Percentiles rank a stretch among this genome's conserved stretches.
Conservation (phyloP, 2,888 invertebrate genomes). For the Drosophila rubida region DNA sequence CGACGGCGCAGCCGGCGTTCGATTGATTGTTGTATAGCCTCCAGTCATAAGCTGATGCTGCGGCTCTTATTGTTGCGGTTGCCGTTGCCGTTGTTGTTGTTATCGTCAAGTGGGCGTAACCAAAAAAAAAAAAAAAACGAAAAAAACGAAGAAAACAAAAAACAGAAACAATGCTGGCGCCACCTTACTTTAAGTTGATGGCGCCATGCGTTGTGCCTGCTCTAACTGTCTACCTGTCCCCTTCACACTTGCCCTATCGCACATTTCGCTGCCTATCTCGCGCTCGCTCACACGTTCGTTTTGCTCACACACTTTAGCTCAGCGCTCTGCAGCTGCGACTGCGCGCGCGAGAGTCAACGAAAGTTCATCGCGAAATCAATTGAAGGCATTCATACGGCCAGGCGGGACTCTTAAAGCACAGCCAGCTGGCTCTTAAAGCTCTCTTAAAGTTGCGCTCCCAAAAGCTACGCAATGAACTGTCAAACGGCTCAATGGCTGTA, state of each 20-base stretch:
- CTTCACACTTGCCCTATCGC: slow-evolving; percentile 23
- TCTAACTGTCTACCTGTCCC: slow-evolving; percentile 52
- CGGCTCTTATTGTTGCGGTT: slow-evolving; percentile 24
- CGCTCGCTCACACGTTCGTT: background rate
- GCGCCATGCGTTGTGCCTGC: slow-evolving; percentile 70
- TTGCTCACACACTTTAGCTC: background rate
- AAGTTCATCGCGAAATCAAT: slow-evolving; percentile 62
- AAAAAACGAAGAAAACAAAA: slow-evolving; percentile 24
- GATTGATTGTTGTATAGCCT: slow-evolving; percentile 57
- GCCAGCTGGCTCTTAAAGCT: slow-evolving; percentile 13
- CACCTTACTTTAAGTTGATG: slow-evolving; percentile 79
- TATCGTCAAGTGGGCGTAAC: slow-evolving; percentile 81
- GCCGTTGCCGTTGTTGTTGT: slow-evolving; percentile 25
- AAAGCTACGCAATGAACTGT: slow-evolving; percentile 27
- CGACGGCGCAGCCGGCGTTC: slow-evolving; percentile 56
- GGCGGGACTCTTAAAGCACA: slow-evolving; percentile 17
- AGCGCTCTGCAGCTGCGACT: slow-evolving; percentile 47
- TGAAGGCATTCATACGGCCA: slow-evolving; percentile 43
- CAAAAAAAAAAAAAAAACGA: slow-evolving; percentile 56
- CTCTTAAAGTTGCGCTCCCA: slow-evolving; percentile 29
- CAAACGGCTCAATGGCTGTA: slow-evolving; percentile 29
- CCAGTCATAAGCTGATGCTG: slow-evolving; percentile 41
- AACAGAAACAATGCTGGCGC: slow-evolving; percentile 78
- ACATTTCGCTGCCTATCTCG: slow-evolving; percentile 1
- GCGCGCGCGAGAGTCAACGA: slow-evolving; percentile 60